Evolutionary conservation across 1,140 invertebrate genomes (phyloP), one percentile per base, ranked within the genome.

Genomic region (Sesamia nonagrioides): DNA sequence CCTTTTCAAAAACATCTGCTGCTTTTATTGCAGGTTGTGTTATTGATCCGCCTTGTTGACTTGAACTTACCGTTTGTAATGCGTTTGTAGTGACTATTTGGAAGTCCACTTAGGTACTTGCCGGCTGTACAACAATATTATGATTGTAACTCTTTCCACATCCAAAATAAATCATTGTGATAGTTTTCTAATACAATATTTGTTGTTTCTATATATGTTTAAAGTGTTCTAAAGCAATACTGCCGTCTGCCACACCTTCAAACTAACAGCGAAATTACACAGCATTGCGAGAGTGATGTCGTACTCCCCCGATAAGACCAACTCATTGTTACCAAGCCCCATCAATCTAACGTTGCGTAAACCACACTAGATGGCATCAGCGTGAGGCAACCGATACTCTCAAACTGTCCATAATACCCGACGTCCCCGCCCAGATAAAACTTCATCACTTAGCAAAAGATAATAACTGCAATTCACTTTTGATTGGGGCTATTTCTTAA

Each of bases 321-420:
- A 35, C 17, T 74, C 58, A 75, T 75, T 75, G 73, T 75, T 63
- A 74, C n/a, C 21, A 27, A 33, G 42, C 73, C 40, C 58, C 40
- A 75, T 75, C 73, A 58, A 75, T 75, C 58, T 75, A 21, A 18
- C 21, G 54, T 75, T 75, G 73, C 58, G 73, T 21, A 75, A 74
- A 75, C 73, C 21, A 13, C 18, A 58, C 9, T 50, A 18, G 33
- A 63, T 50, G 73, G 58, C 40, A 74, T 61, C 72, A 56, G 18
- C 15, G 58, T 75, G 58, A 50, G 21, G 37, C 58, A 75, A 75
- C 73, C 35, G 52, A 2, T 52, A 48, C 61, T 68, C 60, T 48
- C 60, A 77, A 68, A 77, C 74, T 21, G 48, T 68, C 60, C 17
- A 61, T 48, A 69, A 52, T 42, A 68, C 18, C 42, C 50, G 17